These are phyloP conservation scores for Ataeniobius toweri DNA, from an alignment of 2,797 vertebrate genomes.

Conservation along the genomic window DNA sequence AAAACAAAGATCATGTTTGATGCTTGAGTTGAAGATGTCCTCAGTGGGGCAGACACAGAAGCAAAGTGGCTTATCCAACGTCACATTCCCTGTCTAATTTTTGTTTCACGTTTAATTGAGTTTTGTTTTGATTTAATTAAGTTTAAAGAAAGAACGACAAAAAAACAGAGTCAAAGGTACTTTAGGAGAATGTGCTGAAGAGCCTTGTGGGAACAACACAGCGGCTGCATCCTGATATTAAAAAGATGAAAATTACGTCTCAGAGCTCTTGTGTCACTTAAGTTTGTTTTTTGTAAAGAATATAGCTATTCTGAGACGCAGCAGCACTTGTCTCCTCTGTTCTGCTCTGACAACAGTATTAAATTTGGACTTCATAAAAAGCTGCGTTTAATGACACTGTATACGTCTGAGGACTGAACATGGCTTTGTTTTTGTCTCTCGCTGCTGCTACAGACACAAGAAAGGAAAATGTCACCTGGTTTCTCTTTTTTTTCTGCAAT, in stretches of 20 bases:
- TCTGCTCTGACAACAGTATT: conserved; percentile 58
- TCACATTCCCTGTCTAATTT: conserved; percentile 16
- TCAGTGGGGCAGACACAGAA: conserved; percentile 21
- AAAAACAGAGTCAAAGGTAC: conserved; percentile 37
- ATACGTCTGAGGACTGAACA: conserved; percentile 38
- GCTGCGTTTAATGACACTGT: conserved; percentile 41
- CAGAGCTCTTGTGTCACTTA: conserved; percentile 28
- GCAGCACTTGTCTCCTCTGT: conserved; percentile 33
- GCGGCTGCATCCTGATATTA: conserved; percentile 25
- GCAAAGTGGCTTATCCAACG: conserved; percentile 21
- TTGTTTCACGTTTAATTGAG: conserved; percentile 48
- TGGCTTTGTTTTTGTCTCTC: conserved; percentile 26
- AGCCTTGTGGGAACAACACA: conserved; percentile 35
- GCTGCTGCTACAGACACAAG: conserved; percentile 24
- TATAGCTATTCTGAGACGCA: conserved; percentile 39
- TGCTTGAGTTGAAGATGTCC: conserved; percentile 15
- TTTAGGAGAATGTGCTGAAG: conserved; percentile 16
- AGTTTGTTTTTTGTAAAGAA: conserved; percentile 38
- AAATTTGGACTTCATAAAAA: conserved; percentile 50
- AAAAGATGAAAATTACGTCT: conserved; percentile 30
- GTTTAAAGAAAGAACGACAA: conserved; percentile 29
- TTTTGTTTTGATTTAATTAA: conserved; percentile 47
- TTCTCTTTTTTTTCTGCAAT: conserved; percentile 16
- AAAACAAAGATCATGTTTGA: conserved; percentile 7
- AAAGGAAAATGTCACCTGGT: conserved; percentile 22